Evolutionary conservation across 2,797 vertebrate genomes (phyloP), one percentile per base, ranked within the genome.

Genomic region (Valencia hispanica): DNA sequence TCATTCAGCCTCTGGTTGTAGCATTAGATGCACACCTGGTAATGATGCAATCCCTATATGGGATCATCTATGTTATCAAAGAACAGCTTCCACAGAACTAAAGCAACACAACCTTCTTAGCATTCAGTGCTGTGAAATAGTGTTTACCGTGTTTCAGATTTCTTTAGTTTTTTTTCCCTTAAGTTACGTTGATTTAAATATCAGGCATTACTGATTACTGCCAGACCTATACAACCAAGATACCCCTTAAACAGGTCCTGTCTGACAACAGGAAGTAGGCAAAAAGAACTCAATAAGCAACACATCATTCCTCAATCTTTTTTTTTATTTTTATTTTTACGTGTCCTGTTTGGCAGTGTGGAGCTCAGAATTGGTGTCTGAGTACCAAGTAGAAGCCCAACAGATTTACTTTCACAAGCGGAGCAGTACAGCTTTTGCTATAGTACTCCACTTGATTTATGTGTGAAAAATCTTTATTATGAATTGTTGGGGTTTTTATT

Each of bases 1-100:
- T 77, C 79, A 61, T 78, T 86, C 84, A 78, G 85, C 89, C 83
- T 65, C 50, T 0, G 79, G 80, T 83, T 70, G 75, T 63, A 68
- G 72, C 81, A 75, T 79, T 27, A 68, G 82, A 51, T 32, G 14
- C 65, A 45, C 5, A 51, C 47, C 32, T 25, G 50, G 22, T 51
- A 5, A 48, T 15, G 36, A 66, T 12, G 20, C 17, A 20, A 7
- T 12, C 57, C 68, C 53, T 50, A 12, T 7, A 57, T n/a, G 12
- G 32, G 34, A 57, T 41, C 34, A 51, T 79, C 9, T 73, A 5
- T 15, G 14, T 25, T 41, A 25, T 66, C n/a, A 22, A 18, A 43
- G 63, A 63, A 22, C 32, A 63, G 61, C 61, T 63, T 34, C 34
- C 4, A 36, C 12, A 25, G 15, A 41, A 5, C 11, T n/a, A 43